phyloP scores from a whole-genome alignment of 2,888 invertebrate genomes.

The Labia minor region DNA sequence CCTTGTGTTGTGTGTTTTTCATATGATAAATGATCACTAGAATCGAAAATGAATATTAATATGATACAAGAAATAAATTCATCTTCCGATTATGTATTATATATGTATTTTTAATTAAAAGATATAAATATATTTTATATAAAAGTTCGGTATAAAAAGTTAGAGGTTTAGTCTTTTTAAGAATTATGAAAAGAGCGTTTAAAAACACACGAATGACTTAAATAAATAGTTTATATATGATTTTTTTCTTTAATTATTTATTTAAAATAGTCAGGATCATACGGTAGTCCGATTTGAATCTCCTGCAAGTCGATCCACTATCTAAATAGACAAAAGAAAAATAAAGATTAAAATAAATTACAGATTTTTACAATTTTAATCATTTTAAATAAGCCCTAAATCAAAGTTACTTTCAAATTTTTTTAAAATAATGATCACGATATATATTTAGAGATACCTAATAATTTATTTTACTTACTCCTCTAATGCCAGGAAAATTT shows the following conservation, averaged over 20 bases:
- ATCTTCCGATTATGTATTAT: background rate
- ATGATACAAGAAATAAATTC: background rate
- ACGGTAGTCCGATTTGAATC: conserved; percentile 74
- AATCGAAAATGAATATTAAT: background rate
- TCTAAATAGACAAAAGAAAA: conserved; percentile 41
- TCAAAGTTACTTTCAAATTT: conserved; percentile 9
- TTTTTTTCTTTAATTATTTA: conserved; percentile 3
- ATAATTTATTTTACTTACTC: conserved; percentile 61
- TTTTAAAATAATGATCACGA: too few relatives aligned
- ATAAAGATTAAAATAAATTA: background rate
- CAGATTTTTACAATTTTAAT: background rate
- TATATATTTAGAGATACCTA: too few relatives aligned
- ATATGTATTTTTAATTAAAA: background rate
- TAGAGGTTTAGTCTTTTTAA: background rate
- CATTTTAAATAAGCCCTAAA: conserved; percentile 15
- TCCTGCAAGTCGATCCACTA: conserved; percentile 69
- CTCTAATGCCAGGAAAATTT: conserved; percentile 79
- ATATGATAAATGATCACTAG: background rate
- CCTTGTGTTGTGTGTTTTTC: too few relatives aligned
- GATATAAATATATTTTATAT: background rate
- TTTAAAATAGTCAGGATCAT: conserved; percentile 40
- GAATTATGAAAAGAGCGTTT: background rate
- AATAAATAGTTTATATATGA: background rate
- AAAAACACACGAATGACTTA: background rate
- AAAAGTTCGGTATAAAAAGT: background rate